Conservation (phyloP, 2,888 invertebrate species). For the Smittia sp. region DNA sequence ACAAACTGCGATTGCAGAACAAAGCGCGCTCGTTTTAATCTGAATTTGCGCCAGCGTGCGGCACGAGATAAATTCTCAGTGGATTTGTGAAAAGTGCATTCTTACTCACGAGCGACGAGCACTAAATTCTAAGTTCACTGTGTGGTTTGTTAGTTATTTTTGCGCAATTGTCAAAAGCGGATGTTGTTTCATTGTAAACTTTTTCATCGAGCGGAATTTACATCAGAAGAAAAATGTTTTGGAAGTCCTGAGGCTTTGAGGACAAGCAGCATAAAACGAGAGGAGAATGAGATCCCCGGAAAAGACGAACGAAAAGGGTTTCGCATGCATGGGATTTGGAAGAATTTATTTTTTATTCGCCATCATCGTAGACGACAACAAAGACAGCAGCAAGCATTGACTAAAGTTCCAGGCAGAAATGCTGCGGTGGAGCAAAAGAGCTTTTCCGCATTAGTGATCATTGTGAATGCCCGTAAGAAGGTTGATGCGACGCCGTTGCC, state of each 20-base stretch:
- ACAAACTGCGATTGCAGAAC: not conserved
- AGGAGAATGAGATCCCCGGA: no score
- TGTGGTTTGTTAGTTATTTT: not conserved
- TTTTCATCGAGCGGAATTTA: not conserved
- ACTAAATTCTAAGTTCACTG: not conserved
- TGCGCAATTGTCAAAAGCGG: not conserved
- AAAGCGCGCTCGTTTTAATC: not conserved
- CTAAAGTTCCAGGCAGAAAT: not conserved
- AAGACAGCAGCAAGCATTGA: conserved; percentile 5
- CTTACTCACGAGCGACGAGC: not conserved
- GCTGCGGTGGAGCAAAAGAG: not conserved
- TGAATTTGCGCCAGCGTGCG: not conserved
- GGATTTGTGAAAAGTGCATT: not conserved
- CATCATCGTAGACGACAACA: not conserved
- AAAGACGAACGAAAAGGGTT: not conserved
- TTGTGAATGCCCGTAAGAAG: conserved; percentile 20
- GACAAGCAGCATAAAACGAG: no score
- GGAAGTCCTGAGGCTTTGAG: no score
- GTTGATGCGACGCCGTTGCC: not conserved
- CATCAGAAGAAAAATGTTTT: no score
- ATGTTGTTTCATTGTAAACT: not conserved
- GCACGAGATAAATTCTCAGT: not conserved
- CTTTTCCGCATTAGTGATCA: conserved; percentile 35
- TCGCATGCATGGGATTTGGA: not conserved
- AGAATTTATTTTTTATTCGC: not conserved